Evolutionary conservation across 2,888 invertebrate genomes (phyloP), one percentile per base, ranked within the genome.

Genomic region (Coelogynopora nodosa): DNA sequence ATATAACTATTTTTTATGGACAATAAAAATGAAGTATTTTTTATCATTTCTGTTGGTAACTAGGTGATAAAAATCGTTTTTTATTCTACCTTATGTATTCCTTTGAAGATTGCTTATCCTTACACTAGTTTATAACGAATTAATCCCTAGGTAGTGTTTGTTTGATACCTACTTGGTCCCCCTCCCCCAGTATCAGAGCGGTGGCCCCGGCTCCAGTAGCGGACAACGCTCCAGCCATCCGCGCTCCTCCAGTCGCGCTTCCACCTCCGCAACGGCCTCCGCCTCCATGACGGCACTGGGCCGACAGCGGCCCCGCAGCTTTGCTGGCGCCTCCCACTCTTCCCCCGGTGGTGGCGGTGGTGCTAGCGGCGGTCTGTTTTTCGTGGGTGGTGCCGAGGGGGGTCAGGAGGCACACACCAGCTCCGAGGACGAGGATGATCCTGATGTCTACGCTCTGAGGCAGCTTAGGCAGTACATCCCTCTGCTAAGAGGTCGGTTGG

Each of bases 391-490:
- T 23, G 74, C 74, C 23, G 74, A 74, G 74, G 74, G 74, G 74
- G 74, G 10, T 5, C 74, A 74, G 23, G 49, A 18, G 49, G 18
- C 49, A 5, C 2, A 26, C 27, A n/a, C 74, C 10, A 49, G 10
- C 49, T 49, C 49, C 10, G 49, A 49, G 49, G 74, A 74, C 23
- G 74, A 74, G 2, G 74, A 74, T 2, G 74, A 74, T 74, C 74
- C 74, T 74, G 74, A 74, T 74, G 10, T 74, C 2, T 23, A n/a
- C 2, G 23, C 74, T 74, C 23, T 74, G 10, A 74, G 5, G 27
- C 74, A 74, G 23, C 74, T 74, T 26, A 74, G 74, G 74, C 74
- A 74, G 5, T 74, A 74, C 74, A 74, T 13, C 23, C 74, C 74
- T 5, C 74, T 5, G 5, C 74, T 74, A 13, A 74, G 74, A 74